Evolutionary conservation across 2,797 vertebrate species (phyloP), one percentile per base, ranked within the genome.

Genomic region (Eulemur coronatus): DNA sequence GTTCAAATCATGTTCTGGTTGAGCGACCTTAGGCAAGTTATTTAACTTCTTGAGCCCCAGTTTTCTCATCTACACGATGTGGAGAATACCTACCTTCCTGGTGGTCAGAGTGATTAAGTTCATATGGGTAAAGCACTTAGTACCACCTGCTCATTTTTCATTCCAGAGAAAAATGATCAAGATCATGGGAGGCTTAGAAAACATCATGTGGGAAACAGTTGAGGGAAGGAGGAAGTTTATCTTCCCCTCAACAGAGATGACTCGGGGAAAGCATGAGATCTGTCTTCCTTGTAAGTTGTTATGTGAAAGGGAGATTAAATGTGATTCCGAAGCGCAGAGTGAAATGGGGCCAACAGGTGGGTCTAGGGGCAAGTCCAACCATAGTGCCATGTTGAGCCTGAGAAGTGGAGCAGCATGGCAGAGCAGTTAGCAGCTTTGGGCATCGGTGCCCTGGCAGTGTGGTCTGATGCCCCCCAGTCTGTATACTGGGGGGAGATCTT

Each of bases 401-500:
- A 86, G 79, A 69, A 69, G 28, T 9, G 11, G 38, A 80, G 65
- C 28, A 63, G 28, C 46, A 18, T 35, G 11, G 1, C 2, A 6
- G 20, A 38, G 13, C 28, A 12, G 2, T 78, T 24, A n/a, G 35
- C 22, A 4, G 10, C 9, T 7, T 52, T 33, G 17, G 80, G 48
- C 14, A 3, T 15, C 7, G 3, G 1, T 0, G 1, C 10, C 33
- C 18, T 73, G 35, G 57, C 20, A 5, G 4, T 41, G 55, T 35
- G 10, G 28, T 41, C 48, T 89, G 46, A 30, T 9, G 76, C 59
- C 43, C 22, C 4, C n/a, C 2, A 5, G 14, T 18, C 48, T 14
- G 55, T 14, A 26, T 10, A 0, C 10, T 17, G 18, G 0, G 4
- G 26, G 8, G 63, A 46, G 52, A 65, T 26, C 35, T 72, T 65